A percentile compares a stretch with the other conserved stretches of the same genome.
These are phyloP conservation scores for Sorex maritimensis DNA, from an alignment of 2,797 vertebrate genomes.

Conservation along the genomic window DNA sequence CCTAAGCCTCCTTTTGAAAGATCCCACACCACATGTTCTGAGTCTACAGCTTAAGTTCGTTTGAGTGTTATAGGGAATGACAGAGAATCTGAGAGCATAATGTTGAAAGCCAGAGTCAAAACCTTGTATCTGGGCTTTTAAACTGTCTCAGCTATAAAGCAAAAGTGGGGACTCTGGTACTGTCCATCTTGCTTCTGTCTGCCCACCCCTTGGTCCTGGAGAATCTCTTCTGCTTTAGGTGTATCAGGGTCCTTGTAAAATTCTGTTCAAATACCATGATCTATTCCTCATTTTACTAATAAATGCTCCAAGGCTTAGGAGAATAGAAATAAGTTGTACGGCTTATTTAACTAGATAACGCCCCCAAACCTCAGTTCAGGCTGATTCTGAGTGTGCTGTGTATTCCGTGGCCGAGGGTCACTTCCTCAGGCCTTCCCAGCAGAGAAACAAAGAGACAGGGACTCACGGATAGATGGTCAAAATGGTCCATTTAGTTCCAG, in stretches of 20 bases:
- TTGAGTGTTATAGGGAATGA: background rate
- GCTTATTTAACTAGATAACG: background rate
- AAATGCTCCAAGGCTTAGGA: background rate
- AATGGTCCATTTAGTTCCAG: too few species aligned
- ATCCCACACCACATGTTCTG: background rate
- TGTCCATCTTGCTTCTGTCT: background rate
- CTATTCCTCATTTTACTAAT: constrained; percentile 29
- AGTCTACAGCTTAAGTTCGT: background rate
- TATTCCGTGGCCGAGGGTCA: too few species aligned
- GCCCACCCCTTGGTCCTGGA: too few species aligned
- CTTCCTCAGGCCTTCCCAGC: too few species aligned
- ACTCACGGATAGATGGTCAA: too few species aligned
- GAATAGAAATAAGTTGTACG: background rate
- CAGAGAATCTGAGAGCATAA: background rate
- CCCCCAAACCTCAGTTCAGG: background rate
- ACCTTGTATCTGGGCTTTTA: background rate
- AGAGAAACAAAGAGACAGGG: too few species aligned
- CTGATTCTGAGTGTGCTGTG: too few species aligned
- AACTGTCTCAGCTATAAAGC: background rate
- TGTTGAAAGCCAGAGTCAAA: background rate
- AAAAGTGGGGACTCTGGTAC: background rate
- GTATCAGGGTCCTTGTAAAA: background rate
- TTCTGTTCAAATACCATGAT: background rate
- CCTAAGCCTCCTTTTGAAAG: background rate
- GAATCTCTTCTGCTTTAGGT: background rate